Evolutionary conservation across 2,797 vertebrate species (phyloP).

Genomic region (Rachycentron canadum): DNA sequence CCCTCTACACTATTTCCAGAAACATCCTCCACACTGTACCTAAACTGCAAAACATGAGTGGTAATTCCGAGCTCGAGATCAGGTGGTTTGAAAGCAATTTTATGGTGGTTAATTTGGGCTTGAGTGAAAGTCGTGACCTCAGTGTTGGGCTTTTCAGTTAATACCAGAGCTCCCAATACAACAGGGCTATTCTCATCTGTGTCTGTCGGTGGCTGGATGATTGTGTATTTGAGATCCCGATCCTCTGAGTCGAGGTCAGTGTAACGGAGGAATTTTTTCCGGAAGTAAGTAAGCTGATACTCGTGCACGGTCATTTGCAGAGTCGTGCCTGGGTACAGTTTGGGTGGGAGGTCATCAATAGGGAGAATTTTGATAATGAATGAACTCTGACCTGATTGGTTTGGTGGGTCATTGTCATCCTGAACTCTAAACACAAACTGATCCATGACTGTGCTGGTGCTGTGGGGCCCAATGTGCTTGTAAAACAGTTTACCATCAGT

Average conservation of each 20-base stretch:
- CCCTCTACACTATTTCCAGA: slow-evolving; percentile 89
- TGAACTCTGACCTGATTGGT: slow-evolving; percentile 88
- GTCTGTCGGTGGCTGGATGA: slow-evolving; percentile 91
- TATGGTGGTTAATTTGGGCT: slow-evolving; percentile 97
- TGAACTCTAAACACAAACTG: slow-evolving; percentile 92
- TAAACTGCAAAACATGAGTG: slow-evolving; percentile 91
- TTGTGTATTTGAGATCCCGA: slow-evolving; percentile 91
- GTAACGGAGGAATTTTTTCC: slow-evolving; percentile 93
- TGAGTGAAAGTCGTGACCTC: slow-evolving; percentile 93
- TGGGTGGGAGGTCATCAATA: slow-evolving; percentile 92
- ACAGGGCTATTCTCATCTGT: slow-evolving; percentile 92
- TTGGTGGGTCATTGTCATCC: slow-evolving; percentile 97
- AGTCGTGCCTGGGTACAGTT: slow-evolving; percentile 88
- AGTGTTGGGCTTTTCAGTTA: slow-evolving; percentile 90
- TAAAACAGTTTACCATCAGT: slow-evolving; percentile 92
- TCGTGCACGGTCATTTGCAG: slow-evolving; percentile 94
- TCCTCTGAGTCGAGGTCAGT: slow-evolving; percentile 96
- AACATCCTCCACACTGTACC: slow-evolving; percentile 91
- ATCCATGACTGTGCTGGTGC: slow-evolving; percentile 89
- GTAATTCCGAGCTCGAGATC: slow-evolving; percentile 95
- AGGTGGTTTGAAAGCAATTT: slow-evolving; percentile 93
- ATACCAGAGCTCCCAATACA: slow-evolving; percentile 88
- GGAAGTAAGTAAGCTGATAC: slow-evolving; percentile 91
- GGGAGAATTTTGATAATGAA: slow-evolving; percentile 93
- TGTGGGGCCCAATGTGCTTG: slow-evolving; percentile 91